Percentiles rank a stretch among this genome's conserved stretches.
Evolutionary conservation across 2,113 vertebrate genomes (phyloP).

Genomic region (Epinephelus lanceolatus): DNA sequence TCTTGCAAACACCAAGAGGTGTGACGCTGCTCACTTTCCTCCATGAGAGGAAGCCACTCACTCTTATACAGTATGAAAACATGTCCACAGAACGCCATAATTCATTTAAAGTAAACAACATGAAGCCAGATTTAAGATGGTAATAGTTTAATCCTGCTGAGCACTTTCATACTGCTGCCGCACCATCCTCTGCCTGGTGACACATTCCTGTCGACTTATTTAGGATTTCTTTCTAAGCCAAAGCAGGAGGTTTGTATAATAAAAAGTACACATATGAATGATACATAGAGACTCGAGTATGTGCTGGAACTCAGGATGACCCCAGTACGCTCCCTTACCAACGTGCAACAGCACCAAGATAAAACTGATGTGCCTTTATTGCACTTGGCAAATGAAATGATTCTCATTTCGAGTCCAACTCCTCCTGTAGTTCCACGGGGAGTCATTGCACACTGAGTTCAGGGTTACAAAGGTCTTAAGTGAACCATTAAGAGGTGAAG

Average conservation of each 20-base stretch:
- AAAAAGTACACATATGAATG: conserved; percentile 8
- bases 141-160: conserved; percentile 24
- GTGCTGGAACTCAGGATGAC: neutral
- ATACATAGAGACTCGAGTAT: neutral
- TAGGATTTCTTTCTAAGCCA: neutral
- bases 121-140: neutral
- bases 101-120: conserved; percentile 11
- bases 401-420: neutral
- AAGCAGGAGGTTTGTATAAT: neutral
- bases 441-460: neutral
- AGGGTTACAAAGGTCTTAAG: conserved; percentile 26
- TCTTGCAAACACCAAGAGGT: too few relatives aligned
- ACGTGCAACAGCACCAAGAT: neutral
- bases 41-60: neutral
- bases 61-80: neutral
- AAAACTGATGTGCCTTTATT: neutral
- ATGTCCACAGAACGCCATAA: neutral
- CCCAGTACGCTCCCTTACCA: too few relatives aligned
- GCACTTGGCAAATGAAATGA: neutral
- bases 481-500: conserved; percentile 14
- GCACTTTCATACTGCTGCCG: neutral
- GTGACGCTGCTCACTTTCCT: neutral
- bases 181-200: neutral
- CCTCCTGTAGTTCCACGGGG: neutral
- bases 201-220: conserved; percentile 10